Evolutionary conservation across 2,888 invertebrate species (phyloP), one percentile per base, ranked within the genome.

Genomic region (Tenthredo livida): DNA sequence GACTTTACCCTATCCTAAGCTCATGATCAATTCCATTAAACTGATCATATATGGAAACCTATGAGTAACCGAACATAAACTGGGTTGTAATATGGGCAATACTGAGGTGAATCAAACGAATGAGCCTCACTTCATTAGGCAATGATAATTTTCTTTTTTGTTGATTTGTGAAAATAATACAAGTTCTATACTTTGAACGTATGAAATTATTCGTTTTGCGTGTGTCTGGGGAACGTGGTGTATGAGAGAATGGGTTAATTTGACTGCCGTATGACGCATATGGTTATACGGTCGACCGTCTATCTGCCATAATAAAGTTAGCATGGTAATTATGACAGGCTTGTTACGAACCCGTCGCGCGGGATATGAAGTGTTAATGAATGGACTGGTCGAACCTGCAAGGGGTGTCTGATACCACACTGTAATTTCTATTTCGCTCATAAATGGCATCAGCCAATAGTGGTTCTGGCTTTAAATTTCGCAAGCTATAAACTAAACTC

Each of bases 351-450:
- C 91, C 91, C 91, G 93, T 93, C 92, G 91, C 90, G 90, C 91
- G 90, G 90, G 91, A 92, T 92, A 92, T 92, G 93, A 93, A 92
- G 93, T 92, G 92, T 91, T 93, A 93, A 93, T 93, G 92, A 93
- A 92, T 92, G 92, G 90, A 92, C 91, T 89, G 88, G 89, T 89
- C 89, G 90, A 90, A 67, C 67, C n/a, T n/a, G n/a, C 17, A 90
- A 90, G 91, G 91, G 91, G 91, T 90, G 90, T 89, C 92, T 92
- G 92, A 92, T 92, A 93, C 92, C 90, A 89, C 89, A 90, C 61
- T 86, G 89, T 90, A 90, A 90, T 89, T 80, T 89, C 89, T 88
- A 87, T 87, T 89, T 90, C 89, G 88, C 88, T 88, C 89, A 89
- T 88, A 88, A 90, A 88, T 88, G 87, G 85, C 84, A 80, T 86